Percentiles rank a stretch among this genome's conserved stretches.
These are phyloP conservation scores for Climacteris rufus DNA, from an alignment of 2,113 vertebrate species.

Conservation along the genomic window DNA sequence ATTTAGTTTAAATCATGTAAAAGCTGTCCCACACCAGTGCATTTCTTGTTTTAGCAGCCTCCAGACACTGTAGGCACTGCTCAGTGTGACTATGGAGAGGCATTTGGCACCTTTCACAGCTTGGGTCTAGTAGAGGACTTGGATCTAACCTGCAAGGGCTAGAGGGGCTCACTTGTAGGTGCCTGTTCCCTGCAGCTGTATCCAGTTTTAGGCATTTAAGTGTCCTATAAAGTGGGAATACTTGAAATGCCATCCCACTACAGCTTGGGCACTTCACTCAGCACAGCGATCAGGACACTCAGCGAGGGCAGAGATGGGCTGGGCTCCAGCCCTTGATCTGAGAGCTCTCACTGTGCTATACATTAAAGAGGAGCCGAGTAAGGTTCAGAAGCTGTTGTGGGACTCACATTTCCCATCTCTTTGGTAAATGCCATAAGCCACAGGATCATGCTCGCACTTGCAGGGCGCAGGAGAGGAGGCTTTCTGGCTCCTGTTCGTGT, in stretches of 20 bases:
- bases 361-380: neutral
- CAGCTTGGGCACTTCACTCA: conserved; percentile 38
- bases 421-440: neutral
- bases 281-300: neutral
- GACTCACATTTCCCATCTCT: neutral
- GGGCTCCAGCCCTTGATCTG: conserved; percentile 42
- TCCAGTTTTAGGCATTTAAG: conserved; percentile 18
- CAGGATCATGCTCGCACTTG: neutral
- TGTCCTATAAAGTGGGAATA: conserved; percentile 15
- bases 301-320: neutral
- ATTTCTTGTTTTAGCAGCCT: neutral
- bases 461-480: fast-evolving
- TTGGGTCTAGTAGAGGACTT: neutral
- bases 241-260: conserved; percentile 26
- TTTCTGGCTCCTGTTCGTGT: neutral
- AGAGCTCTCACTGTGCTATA: neutral
- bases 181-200: neutral
- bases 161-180: neutral
- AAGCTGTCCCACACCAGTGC: neutral
- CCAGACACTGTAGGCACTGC: neutral
- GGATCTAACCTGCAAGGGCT: neutral
- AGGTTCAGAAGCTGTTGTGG: neutral
- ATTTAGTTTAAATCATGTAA: neutral
- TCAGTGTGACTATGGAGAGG: neutral
- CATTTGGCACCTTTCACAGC: neutral